Evolutionary conservation across 2,888 invertebrate genomes (phyloP), one percentile per base, ranked within the genome.

Genomic region (Dascillus cervinus): DNA sequence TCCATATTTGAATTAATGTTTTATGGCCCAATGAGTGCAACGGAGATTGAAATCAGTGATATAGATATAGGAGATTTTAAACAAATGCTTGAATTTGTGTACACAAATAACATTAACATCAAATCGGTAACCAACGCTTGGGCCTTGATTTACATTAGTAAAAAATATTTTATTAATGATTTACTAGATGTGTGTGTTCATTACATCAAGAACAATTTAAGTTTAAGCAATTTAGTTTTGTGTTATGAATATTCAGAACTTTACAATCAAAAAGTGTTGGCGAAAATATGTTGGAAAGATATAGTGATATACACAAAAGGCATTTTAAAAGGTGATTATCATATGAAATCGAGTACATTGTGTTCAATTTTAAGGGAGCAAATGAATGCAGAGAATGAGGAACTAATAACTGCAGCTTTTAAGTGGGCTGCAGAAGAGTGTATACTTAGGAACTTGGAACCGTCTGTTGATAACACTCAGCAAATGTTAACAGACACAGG

Each of bases 1-100:
- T 78, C 78, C 4, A 79, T 79, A 17, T 79, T 80, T 64, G 76
- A 78, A 59, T 76, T 74, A 13, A 77, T 79, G 76, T 70, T 79
- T 41, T 79, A 71, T 60, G 79, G 80, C 1, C 70, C 74, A 8
- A 49, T 79, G 47, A 71, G 75, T 4, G 43, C 51, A 4, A 37
- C 49, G 11, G 65, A 67, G 42, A 71, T 77, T 36, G 52, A 58
- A 26, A 67, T 78, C 34, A 67, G 70, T 34, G 79, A 79, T 52
- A 73, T 78, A 36, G 69, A 72, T 46, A 69, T 75, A 13, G 67
- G 69, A 29, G 71, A 73, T 43, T 79, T 80, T 59, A 71, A 72
- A 52, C 64, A 72, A 37, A 58, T 77, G 43, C 58, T 79, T 1
- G 70, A 73, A 49, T 78, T 73, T 52, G 69, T 79, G 44, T 79